Percentiles rank a stretch among this genome's conserved stretches.
phyloP scores from a whole-genome alignment of 2,113 vertebrate species.

The Carassius auratus region DNA sequence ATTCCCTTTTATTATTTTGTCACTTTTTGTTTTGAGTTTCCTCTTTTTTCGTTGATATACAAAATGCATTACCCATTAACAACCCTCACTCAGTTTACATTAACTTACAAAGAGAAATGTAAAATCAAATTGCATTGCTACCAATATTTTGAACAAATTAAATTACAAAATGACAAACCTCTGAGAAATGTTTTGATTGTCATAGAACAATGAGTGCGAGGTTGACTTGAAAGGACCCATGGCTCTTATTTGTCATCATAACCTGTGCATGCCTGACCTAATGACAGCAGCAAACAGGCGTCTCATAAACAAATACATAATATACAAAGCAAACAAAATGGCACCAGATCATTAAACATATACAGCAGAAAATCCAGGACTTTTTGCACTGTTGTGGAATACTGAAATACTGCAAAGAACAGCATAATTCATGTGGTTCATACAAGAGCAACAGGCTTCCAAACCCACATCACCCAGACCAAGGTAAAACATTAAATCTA shows the following conservation, averaged over 20 bases:
- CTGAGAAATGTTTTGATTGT: conserved; percentile 6
- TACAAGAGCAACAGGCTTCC: conserved; percentile 10
- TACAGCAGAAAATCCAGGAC: background rate
- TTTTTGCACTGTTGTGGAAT: background rate
- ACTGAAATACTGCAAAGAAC: background rate
- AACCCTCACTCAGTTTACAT: conserved; percentile 2
- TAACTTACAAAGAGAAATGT: conserved; percentile 13
- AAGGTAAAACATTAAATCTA: background rate
- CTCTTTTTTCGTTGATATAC: conserved; percentile 17
- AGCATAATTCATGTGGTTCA: background rate
- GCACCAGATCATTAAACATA: background rate
- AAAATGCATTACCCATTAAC: conserved; percentile 31
- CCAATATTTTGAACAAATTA: background rate
- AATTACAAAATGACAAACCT: background rate
- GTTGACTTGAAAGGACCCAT: conserved; percentile 1
- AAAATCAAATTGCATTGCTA: background rate
- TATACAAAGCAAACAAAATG: background rate
- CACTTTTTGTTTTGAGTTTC: conserved; percentile 42
- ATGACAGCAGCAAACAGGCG: background rate
- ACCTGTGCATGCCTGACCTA: background rate
- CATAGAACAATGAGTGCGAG: conserved; percentile 1
- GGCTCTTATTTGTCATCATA: background rate
- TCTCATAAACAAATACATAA: background rate
- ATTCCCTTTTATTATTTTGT: conserved; percentile 48
- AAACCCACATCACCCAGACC: background rate